Percentiles rank a stretch among this genome's conserved stretches.
phyloP scores from a whole-genome alignment of 1,140 invertebrate genomes.

The Thaumetopoea pityocampa region DNA sequence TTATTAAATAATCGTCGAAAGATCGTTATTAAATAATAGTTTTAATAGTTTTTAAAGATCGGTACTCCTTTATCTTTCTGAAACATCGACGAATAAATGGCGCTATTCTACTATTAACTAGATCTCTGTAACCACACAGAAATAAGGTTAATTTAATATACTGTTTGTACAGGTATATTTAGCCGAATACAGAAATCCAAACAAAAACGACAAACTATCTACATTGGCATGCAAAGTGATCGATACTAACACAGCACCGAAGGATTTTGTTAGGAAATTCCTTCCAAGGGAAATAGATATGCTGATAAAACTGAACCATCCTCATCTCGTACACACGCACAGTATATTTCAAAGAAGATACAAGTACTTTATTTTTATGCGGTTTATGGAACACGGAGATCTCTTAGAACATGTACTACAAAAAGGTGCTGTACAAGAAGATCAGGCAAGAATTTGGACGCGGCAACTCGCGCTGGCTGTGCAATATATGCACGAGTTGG shows the following conservation, averaged over 20 bases:
- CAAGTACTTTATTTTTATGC: constrained; percentile 84
- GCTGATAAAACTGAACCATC: constrained; percentile 82
- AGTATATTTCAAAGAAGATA: constrained; percentile 80
- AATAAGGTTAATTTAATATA: no score
- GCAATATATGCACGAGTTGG: constrained; percentile 84
- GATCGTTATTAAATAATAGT: no score
- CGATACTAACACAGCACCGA: constrained; percentile 81
- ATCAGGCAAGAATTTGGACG: constrained; percentile 81
- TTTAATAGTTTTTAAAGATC: no score
- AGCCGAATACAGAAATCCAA: constrained; percentile 60
- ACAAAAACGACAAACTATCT: constrained; percentile 51
- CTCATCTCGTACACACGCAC: constrained; percentile 83
- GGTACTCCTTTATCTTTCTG: no score
- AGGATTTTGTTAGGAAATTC: constrained; percentile 86
- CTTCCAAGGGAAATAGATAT: constrained; percentile 85
- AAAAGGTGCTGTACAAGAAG: constrained; percentile 79
- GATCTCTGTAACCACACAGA: no score
- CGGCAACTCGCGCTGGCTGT: constrained; percentile 80
- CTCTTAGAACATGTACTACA: constrained; percentile 79
- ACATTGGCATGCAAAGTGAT: constrained; percentile 84
- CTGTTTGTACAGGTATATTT: constrained; percentile 62
- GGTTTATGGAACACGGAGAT: constrained; percentile 81
- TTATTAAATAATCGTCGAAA: no score
- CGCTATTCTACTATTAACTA: no score
- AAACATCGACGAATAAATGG: no score